Base-by-base conservation (phyloP, 2,113 vertebrate species). In the Dasyurus viverrinus region DNA sequence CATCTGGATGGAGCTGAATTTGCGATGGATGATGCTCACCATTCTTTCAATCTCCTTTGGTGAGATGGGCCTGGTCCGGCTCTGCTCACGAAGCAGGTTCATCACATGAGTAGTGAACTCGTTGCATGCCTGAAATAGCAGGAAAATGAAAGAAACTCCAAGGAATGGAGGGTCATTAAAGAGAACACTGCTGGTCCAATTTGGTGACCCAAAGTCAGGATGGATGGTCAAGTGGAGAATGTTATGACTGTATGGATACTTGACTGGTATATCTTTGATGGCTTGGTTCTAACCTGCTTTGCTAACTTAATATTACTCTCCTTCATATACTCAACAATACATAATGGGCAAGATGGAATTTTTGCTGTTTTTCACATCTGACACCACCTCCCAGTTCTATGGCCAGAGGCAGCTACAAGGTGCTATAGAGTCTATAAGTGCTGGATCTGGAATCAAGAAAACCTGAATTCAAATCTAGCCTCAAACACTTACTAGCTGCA, bases 1-100 rank as follows among this genome's bases (percentile, higher is more conserved):
- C 99, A 99, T 99, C 99, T 99, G 99, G 98, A 99, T 99, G 98
- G 99, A 99, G 99, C 99, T 99, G 99, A 99, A 99, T 98, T 99
- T 99, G 99, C 99, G 99, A 98, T 99, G 99, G 98, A 99, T 99
- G 98, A 99, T 99, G 98, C 98, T 99, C 96, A 99, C 99, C 99
- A 99, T 99, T 53, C 99, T 99, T 97, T 99, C 99, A 1, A 99
- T 99, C 99, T 99, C 99, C 98, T 99, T 99, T 0, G 99, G 99
- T 0, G 99, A 99, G 98, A 99, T 99, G 89, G 99, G 99, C 90
- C 99, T 98, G 47, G 99, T 99, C 97, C 99, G 99, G 90, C 99
- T 99, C 98, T 99, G 99, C 98, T 99, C 99, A 2, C 99, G 98
- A 98, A 99, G 98, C 93, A 99, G 99, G 98, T 99, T 99, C 99